A percentile compares a stretch with the other conserved stretches of the same genome.
phyloP scores from a whole-genome alignment of 1,140 invertebrate genomes.

The Riptortus pedestris region DNA sequence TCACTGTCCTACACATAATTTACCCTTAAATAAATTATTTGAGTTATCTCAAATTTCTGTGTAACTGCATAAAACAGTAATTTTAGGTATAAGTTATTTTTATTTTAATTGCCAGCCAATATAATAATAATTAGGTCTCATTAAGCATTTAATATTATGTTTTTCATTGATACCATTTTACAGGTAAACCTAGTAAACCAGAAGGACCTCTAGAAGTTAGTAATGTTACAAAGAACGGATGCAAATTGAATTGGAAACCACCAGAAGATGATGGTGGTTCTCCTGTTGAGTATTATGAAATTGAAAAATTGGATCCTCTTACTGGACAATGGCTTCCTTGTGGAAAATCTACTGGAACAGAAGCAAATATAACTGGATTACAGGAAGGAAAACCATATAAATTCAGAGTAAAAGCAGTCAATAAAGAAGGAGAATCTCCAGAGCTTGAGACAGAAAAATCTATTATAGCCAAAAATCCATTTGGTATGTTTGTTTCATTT shows the following conservation, averaged over 20 bases:
- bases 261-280: conserved; percentile 84
- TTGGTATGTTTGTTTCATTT: conserved; percentile 50
- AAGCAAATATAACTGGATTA: conserved; percentile 74
- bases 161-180: no score
- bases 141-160: no score
- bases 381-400: conserved; percentile 95
- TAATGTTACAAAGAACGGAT: conserved; percentile 86
- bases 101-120: no score
- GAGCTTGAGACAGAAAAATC: conserved; percentile 87
- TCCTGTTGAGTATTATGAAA: conserved; percentile 91
- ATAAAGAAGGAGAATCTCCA: conserved; percentile 95
- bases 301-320: conserved; percentile 90
- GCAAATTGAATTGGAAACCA: conserved; percentile 87
- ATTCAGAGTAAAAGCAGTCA: conserved; percentile 97
- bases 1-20: no score
- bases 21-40: no score
- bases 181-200: conserved; percentile 59
- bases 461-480: conserved; percentile 97
- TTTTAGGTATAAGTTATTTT: no score
- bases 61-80: no score
- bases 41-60: no score
- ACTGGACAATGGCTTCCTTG: conserved; percentile 87
- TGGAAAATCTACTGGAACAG: conserved; percentile 63
- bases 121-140: no score
- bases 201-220: conserved; percentile 80